Evolutionary conservation across 2,888 invertebrate genomes (phyloP).

Genomic region (Phytoseiulus persimilis): DNA sequence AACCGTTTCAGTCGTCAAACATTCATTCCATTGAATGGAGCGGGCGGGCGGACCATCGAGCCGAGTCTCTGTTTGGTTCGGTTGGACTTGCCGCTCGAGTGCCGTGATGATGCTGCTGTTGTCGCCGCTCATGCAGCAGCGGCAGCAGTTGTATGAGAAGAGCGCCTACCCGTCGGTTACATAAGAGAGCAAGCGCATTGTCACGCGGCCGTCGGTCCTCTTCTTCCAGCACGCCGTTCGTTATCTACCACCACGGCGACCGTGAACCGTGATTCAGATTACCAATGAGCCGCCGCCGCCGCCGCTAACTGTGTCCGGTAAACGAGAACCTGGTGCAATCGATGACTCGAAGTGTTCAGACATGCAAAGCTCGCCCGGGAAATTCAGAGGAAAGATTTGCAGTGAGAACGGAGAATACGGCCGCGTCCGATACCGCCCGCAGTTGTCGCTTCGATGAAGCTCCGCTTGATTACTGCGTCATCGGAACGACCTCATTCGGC

Average conservation of each 20-base stretch:
- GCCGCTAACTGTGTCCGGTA: background rate
- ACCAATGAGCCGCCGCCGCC: background rate
- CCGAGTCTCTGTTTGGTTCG: background rate
- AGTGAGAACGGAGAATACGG: too few relatives aligned
- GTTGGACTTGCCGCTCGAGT: background rate
- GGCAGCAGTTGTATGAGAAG: background rate
- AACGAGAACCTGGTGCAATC: background rate
- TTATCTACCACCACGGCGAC: background rate
- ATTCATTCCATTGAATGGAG: background rate
- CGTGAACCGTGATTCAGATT: conserved; percentile 5
- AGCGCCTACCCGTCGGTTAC: background rate
- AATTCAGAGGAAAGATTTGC: too few relatives aligned
- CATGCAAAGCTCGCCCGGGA: background rate
- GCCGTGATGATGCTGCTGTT: background rate
- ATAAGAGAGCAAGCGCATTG: background rate
- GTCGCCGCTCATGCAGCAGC: background rate
- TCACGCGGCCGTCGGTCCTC: background rate
- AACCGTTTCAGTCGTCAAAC: background rate
- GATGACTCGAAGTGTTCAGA: background rate
- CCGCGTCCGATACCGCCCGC: too few relatives aligned
- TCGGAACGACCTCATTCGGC: too few relatives aligned
- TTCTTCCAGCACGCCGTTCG: background rate
- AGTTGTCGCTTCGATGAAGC: too few relatives aligned
- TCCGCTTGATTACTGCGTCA: too few relatives aligned
- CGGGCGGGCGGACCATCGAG: background rate